Evolutionary conservation across 2,113 vertebrate genomes (phyloP).

Genomic region (Cnemophilus loriae): DNA sequence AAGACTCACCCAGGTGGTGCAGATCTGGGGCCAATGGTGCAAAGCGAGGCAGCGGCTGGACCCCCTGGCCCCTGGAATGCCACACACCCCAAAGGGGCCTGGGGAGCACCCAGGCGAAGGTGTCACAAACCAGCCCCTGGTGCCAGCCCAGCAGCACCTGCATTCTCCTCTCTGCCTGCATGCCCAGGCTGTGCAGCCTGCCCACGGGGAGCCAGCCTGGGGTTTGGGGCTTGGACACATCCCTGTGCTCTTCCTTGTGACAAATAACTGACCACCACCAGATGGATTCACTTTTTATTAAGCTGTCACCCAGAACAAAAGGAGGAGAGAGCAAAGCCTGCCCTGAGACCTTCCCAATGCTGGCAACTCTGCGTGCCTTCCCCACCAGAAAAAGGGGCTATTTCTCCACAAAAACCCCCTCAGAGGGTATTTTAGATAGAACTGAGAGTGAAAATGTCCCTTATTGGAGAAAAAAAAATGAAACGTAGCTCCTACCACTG

Average conservation of each 20-base stretch:
- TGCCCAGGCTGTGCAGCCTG: neutral
- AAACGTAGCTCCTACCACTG: neutral
- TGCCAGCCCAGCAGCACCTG: neutral
- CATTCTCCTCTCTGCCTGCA: neutral
- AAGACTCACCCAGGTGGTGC: neutral
- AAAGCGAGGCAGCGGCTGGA: accelerated
- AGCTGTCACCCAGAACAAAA: slow-evolving; percentile 14
- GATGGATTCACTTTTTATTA: slow-evolving; percentile 45
- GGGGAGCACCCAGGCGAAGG: neutral
- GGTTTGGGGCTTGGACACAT: neutral
- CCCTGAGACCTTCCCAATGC: neutral
- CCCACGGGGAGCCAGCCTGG: neutral
- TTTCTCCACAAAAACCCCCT: neutral
- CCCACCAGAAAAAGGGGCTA: neutral
- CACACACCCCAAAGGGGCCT: neutral
- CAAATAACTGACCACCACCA: neutral
- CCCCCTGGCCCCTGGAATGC: neutral
- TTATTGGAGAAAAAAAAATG: neutral
- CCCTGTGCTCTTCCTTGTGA: neutral
- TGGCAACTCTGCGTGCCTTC: neutral
- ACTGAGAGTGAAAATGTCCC: neutral
- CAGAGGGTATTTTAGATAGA: neutral
- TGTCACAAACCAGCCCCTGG: neutral
- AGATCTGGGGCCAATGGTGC: neutral
- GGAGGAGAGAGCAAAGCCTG: neutral